These are phyloP conservation scores for Choristoneura fumiferana DNA, from an alignment of 1,140 invertebrate genomes.

Conservation along the genomic window DNA sequence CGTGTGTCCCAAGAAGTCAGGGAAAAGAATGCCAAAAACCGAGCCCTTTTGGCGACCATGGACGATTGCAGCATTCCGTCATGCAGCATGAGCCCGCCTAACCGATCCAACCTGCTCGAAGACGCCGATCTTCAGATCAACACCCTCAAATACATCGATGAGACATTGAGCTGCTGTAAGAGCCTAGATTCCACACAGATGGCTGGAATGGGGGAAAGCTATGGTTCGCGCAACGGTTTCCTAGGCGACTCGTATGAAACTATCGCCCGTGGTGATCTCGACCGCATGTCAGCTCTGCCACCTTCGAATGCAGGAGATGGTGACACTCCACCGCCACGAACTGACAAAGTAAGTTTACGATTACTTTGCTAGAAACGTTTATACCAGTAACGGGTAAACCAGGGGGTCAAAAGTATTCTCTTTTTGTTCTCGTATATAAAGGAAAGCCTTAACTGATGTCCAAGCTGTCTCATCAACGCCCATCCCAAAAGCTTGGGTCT, in stretches of 20 bases:
- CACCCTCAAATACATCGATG: conserved; percentile 80
- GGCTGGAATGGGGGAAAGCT: conserved; percentile 72
- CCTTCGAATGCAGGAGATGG: conserved; percentile 45
- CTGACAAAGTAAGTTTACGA: conserved; percentile 53
- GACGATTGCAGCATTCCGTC: conserved; percentile 76
- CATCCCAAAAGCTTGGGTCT: too few species aligned
- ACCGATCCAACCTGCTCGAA: conserved; percentile 71
- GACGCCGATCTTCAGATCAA: conserved; percentile 81
- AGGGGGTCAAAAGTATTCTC: too few species aligned
- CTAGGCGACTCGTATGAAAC: conserved; percentile 72
- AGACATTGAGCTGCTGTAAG: conserved; percentile 75
- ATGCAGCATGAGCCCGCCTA: conserved; percentile 70
- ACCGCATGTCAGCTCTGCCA: conserved; percentile 46
- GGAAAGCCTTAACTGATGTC: too few species aligned
- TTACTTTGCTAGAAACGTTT: too few species aligned
- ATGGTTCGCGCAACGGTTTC: conserved; percentile 73
- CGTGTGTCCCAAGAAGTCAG: conserved; percentile 53
- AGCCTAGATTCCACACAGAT: conserved; percentile 72
- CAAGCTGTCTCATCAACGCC: too few species aligned
- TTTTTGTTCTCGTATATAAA: too few species aligned
- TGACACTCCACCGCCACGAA: conserved; percentile 58
- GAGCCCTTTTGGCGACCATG: conserved; percentile 70
- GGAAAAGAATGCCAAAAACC: conserved; percentile 66
- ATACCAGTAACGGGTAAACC: too few species aligned
- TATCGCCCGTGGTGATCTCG: conserved; percentile 63